These are phyloP conservation scores for Fratercula arctica DNA, from an alignment of 2,797 vertebrate genomes.

Conservation along the genomic window DNA sequence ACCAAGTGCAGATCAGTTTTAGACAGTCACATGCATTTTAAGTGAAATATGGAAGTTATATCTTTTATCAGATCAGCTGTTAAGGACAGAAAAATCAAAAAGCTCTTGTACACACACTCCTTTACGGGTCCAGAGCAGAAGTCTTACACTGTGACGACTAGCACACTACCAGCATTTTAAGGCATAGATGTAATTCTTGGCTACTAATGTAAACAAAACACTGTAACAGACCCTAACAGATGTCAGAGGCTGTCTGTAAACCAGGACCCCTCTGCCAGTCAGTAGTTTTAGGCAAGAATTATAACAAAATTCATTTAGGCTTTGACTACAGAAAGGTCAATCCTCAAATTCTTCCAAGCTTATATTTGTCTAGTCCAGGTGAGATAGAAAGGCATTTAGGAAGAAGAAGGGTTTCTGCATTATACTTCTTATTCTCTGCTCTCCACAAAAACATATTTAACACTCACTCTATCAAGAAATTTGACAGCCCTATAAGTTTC, in stretches of 20 bases:
- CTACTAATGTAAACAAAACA: background rate
- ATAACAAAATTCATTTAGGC: background rate
- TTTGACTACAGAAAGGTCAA: background rate
- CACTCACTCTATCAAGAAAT: background rate
- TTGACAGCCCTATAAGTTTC: background rate
- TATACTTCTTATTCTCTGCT: background rate
- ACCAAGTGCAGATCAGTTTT: rapidly evolving
- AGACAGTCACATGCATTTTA: background rate
- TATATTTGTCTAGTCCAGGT: background rate
- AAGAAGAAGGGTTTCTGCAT: background rate
- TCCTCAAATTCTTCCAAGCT: background rate
- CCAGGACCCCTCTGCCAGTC: background rate
- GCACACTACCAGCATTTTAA: background rate
- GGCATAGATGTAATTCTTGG: background rate
- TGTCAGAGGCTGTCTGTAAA: background rate
- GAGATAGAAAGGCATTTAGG: background rate
- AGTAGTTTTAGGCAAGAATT: background rate
- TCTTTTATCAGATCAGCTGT: background rate
- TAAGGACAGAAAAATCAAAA: background rate
- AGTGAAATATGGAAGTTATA: background rate
- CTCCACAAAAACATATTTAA: background rate
- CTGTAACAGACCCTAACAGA: background rate
- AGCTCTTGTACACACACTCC: background rate
- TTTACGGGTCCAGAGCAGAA: background rate
- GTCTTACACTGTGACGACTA: background rate